phyloP scores from a whole-genome alignment of 1,140 invertebrate species.

The Drosophila oshimai region DNA sequence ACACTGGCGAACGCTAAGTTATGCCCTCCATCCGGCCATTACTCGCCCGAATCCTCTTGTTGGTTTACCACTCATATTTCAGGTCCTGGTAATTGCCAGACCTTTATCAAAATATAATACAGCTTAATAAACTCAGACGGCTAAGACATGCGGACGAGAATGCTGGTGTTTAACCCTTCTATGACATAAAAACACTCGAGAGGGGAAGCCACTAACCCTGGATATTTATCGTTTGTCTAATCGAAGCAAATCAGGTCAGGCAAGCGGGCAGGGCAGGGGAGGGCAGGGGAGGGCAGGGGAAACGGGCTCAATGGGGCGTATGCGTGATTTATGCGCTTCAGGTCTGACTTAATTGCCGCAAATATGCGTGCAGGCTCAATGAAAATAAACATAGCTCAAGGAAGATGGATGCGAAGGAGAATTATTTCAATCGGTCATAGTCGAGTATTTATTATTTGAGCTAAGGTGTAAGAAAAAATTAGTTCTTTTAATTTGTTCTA shows the following conservation, averaged over 20 bases:
- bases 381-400: slow-evolving; percentile 37
- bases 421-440: no score
- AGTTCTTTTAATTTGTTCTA: no score
- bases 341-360: slow-evolving; percentile 57
- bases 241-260: slow-evolving; percentile 60
- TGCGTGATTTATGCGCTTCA: slow-evolving; percentile 58
- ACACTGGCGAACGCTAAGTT: slow-evolving; percentile 55
- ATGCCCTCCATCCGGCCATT: slow-evolving; percentile 55
- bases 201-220: slow-evolving; percentile 2
- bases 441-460: neutral
- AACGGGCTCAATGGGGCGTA: slow-evolving; percentile 56
- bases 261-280: neutral
- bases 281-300: neutral
- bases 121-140: slow-evolving; percentile 51
- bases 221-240: slow-evolving; percentile 69
- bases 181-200: slow-evolving; percentile 40
- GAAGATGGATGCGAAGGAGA: slow-evolving; percentile 25
- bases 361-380: slow-evolving; percentile 41
- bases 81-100: slow-evolving; percentile 57
- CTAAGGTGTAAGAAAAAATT: no score
- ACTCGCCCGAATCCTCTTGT: slow-evolving; percentile 26
- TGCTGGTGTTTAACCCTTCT: slow-evolving; percentile 50
- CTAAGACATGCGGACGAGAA: neutral
- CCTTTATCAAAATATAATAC: slow-evolving; percentile 57
- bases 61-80: slow-evolving; percentile 57